Evolutionary conservation across 2,113 vertebrate species (phyloP), one percentile per base, ranked within the genome.

Genomic region (Sinosuthora webbiana): DNA sequence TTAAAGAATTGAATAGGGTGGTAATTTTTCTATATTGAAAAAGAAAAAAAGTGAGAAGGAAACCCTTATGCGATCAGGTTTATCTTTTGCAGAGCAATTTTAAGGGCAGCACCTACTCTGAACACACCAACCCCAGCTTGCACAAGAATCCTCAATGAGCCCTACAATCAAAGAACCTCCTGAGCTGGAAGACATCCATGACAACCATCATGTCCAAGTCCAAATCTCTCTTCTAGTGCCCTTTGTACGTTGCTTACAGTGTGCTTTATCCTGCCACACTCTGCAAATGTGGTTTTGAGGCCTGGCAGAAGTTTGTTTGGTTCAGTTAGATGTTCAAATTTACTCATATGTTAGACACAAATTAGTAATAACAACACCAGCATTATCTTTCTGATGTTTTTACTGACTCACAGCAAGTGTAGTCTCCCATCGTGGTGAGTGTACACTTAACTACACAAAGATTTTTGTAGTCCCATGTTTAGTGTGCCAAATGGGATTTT

Each of bases 81-180:
- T 67, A 19, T 9, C 47, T 90, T 65, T 14, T 60, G 71, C 86
- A 90, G 25, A 49, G 68, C 13, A 35, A 60, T 83, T 85, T 78
- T 25, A 37, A 75, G 56, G 37, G 65, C 57, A 67, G 42, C 35
- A 69, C 14, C 63, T n/a, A 45, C 6, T 14, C 45, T 47, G 50
- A 83, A 42, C 4, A 68, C 2, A 5, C 12, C 47, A 62, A 41
- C 7, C 42, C 55, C 31, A 81, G 33, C 45, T 57, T 41, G 44
- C 33, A 20, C 0, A 2, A 44, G n/a, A 67, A 25, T 7, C 47
- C 35, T 39, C 60, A 45, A 8, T 0, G 6, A 94, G 47, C 28
- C 7, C 33, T 6, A 15, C 17, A 59, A 42, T 21, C 35, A 41
- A 31, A 76, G 25, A 86, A 44, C 33, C 22, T 68, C 62, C 37